phyloP scores from a whole-genome alignment of 2,888 invertebrate genomes.

The Sepiola atlantica region DNA sequence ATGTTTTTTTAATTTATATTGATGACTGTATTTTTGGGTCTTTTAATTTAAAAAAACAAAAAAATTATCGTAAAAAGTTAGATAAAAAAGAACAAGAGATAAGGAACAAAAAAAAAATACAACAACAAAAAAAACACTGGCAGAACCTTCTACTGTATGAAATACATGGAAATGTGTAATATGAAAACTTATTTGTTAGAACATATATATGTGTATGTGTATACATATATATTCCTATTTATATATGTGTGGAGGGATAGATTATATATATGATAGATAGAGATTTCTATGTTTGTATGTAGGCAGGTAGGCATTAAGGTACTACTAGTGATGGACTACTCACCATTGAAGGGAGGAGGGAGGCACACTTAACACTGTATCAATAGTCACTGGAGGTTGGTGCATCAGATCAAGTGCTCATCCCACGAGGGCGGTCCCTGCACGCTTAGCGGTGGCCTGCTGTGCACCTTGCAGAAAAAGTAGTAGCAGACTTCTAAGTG shows the following conservation, averaged over 20 bases:
- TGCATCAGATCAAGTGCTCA: slow-evolving; percentile 47
- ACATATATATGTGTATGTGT: neutral
- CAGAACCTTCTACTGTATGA: neutral
- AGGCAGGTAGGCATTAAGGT: slow-evolving; percentile 43
- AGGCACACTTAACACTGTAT: slow-evolving; percentile 47
- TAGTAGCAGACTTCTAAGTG: slow-evolving; percentile 47
- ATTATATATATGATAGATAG: neutral
- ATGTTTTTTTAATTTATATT: neutral
- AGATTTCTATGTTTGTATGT: slow-evolving; percentile 23
- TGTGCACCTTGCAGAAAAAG: slow-evolving; percentile 48
- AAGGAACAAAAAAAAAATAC: neutral
- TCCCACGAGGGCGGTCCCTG: slow-evolving; percentile 47
- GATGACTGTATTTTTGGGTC: neutral
- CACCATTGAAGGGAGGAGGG: slow-evolving; percentile 47
- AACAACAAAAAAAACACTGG: neutral
- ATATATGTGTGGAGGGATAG: neutral
- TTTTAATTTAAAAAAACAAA: neutral
- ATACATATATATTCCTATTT: neutral
- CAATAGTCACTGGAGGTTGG: slow-evolving; percentile 46
- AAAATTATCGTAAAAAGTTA: neutral
- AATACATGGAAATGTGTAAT: neutral
- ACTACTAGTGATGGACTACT: slow-evolving; percentile 45
- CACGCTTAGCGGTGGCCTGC: slow-evolving; percentile 47
- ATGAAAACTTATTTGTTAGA: neutral
- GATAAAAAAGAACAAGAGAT: neutral